Base-by-base conservation (phyloP, 2,888 invertebrate species). In the Andrena camellia region DNA sequence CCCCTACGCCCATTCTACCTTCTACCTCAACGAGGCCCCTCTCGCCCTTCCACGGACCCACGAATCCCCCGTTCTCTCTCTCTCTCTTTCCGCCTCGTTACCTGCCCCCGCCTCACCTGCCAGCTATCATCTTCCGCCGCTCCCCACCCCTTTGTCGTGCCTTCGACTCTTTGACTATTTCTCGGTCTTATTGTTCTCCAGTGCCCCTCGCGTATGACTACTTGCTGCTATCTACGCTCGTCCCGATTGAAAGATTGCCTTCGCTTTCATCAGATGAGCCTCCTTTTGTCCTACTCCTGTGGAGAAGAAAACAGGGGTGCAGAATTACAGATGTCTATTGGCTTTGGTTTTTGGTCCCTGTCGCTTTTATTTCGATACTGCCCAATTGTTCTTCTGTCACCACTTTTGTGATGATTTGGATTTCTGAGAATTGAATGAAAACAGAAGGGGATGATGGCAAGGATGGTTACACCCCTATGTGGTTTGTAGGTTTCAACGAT, bases 1-100 rank as follows among this genome's bases (percentile, higher is more conserved):
- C 70, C 81, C 70, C 81, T 52, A 57, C 71, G 63, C 23, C 62
- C 69, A 67, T 70, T 79, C 70, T 72, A 66, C 68, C 66, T 74
- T 83, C 84, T 71, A 67, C 67, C 73, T 48, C 66, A 59, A 10
- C 54, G 68, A 10, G 7, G 26, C 63, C 68, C 85, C 72, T 73
- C 80, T 82, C 82, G 64, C 76, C 82, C 78, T 26, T 42, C 59
- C 60, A 29, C 42, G 20, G 57, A n/a, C 42, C 29, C 29, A 48
- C 60, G 20, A 42, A 42, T 78, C 42, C 73, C 64, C 72, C n/a
- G n/a, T n/a, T n/a, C n/a, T n/a, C 76, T 78, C 59, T 80, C 72
- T 78, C 78, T 80, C 64, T 23, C 73, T 66, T 59, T 23, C 70
- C 62, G n/a, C 31, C 54, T 62, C 42, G 62, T 72, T 81, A 66